phyloP scores from a whole-genome alignment of 2,797 vertebrate genomes.

The Gymnopithys bicolor region DNA sequence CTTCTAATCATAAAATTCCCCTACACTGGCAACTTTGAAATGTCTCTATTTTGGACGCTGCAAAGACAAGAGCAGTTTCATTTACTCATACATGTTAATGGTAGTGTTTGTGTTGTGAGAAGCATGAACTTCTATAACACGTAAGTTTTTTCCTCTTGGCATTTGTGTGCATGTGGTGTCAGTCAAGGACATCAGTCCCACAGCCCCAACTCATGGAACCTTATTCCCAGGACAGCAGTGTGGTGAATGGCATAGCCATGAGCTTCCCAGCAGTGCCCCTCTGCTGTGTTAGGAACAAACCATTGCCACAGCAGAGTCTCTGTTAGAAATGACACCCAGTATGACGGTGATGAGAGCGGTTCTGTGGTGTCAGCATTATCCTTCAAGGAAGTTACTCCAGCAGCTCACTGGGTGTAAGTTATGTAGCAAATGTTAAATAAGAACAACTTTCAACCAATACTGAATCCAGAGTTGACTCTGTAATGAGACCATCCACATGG shows the following conservation, averaged over 20 bases:
- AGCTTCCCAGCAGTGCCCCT: neutral
- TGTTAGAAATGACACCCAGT: neutral
- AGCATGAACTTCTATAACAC: neutral
- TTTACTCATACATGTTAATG: neutral
- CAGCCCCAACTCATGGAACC: neutral
- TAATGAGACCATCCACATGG: neutral
- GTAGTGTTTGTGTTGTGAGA: neutral
- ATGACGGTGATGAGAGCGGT: neutral
- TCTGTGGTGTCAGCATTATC: neutral
- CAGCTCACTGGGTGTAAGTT: neutral
- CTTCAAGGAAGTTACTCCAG: neutral
- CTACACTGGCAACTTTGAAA: neutral
- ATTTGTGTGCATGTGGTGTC: neutral
- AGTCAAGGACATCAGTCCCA: neutral
- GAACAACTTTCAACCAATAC: neutral
- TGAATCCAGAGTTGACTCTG: neutral
- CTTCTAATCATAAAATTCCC: neutral
- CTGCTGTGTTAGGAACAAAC: neutral
- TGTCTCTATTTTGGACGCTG: neutral
- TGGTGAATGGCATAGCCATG: neutral
- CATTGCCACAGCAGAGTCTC: neutral
- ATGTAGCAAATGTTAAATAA: neutral
- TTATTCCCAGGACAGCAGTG: neutral
- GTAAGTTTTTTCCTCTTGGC: neutral
- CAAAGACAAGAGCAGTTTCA: neutral